These are phyloP conservation scores for Alcedo quadribrachys DNA, from an alignment of 2,797 vertebrate species.

Conservation along the genomic window DNA sequence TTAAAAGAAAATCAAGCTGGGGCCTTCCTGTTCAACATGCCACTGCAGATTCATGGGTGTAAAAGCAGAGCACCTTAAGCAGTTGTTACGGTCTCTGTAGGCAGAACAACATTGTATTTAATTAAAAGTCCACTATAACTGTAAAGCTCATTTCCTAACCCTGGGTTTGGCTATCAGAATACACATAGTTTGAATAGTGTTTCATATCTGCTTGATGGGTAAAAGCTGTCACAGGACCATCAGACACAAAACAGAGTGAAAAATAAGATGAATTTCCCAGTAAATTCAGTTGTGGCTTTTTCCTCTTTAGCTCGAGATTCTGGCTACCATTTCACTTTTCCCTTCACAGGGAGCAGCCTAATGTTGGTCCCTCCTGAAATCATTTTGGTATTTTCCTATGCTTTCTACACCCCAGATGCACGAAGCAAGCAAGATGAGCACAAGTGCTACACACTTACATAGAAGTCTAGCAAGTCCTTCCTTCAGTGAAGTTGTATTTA, in stretches of 20 bases:
- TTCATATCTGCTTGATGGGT: conserved; percentile 27
- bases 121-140: conserved; percentile 36
- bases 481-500: neutral
- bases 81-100: neutral
- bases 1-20: conserved; percentile 57
- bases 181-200: conserved; percentile 13
- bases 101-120: neutral
- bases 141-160: conserved; percentile 14
- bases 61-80: conserved; percentile 18
- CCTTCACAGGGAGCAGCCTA: neutral
- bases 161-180: conserved; percentile 20
- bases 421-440: neutral
- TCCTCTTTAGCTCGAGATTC: neutral
- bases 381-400: neutral
- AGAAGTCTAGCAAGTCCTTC: neutral
- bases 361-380: neutral
- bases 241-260: conserved; percentile 25
- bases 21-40: conserved; percentile 33
- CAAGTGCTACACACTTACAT: fast-evolving
- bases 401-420: neutral
- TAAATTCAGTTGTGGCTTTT: neutral
- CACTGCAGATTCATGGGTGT: neutral
- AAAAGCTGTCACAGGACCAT: conserved; percentile 47
- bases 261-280: conserved; percentile 28
- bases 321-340: neutral